Base-by-base conservation (phyloP, 2,888 invertebrate species). In the Alviniconcha strummeri region DNA sequence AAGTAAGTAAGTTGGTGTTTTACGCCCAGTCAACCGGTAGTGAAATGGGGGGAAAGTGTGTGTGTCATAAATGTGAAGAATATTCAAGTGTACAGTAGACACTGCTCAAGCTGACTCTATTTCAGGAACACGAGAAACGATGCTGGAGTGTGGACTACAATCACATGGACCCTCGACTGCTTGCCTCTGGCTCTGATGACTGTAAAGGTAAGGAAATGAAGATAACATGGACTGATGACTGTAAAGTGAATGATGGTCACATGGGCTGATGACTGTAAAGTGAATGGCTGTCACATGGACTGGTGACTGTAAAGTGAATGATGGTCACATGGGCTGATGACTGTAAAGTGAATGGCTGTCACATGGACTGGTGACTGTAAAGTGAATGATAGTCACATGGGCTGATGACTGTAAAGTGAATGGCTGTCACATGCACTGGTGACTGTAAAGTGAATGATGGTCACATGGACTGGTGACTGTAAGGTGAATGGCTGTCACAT, bases 71-170 rank as follows among this genome's bases (percentile, higher is more conserved):
- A 36, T 3, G 36, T 36, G 36, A 36, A 36, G 36, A 3, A 36
- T 36, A 36, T 36, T 36, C 36, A 36, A 36, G 36, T 36, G 36
- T 36, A 36, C 36, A 3, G 3, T 36, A 36, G 3, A 36, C 36
- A 36, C 36, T 36, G 36, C 36, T 36, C 36, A 36, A 36, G 36
- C 36, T 8, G 55, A 3, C n/a, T 67, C 56, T 74, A 5, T 71
- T 36, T 0, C 77, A 92, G 92, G 92, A 91, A 86, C 98, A 98
- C 94, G 98, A 98, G 94, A 98, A 98, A 93, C 95, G 98, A 76
- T 97, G 97, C 93, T 98, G 98, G 98, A 97, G 97, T 89, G 98
- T 98, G 69, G 98, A 98, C 94, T 98, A 98, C 94, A 98, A 97
- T 94, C 96, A 96, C 89, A 96, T 97, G 56, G 98, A 98, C 93